These are phyloP conservation scores for human DNA, from an alignment of 2,113 vertebrate species.

Conservation along the genomic window GRCh38 chr17:4650501-4651000, in stretches of 20 bases:
- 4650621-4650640: neutral
- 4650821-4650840: neutral
- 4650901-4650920: neutral
- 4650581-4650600: neutral
- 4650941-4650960: neutral
- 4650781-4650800: neutral
- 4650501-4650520: neutral
- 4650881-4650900: neutral
- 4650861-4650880: neutral
- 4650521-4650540: neutral
- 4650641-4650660: neutral
- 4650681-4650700: neutral
- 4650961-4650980: neutral
- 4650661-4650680: neutral
- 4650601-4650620: neutral
- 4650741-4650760: neutral
- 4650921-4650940: neutral
- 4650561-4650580: neutral
- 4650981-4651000: neutral
- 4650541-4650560: neutral
- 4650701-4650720: neutral
- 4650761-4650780: neutral
- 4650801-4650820: neutral
- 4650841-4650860: neutral
- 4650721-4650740: neutral